Conservation (phyloP, 2,797 vertebrate species). For the Malurus leucopterus region DNA sequence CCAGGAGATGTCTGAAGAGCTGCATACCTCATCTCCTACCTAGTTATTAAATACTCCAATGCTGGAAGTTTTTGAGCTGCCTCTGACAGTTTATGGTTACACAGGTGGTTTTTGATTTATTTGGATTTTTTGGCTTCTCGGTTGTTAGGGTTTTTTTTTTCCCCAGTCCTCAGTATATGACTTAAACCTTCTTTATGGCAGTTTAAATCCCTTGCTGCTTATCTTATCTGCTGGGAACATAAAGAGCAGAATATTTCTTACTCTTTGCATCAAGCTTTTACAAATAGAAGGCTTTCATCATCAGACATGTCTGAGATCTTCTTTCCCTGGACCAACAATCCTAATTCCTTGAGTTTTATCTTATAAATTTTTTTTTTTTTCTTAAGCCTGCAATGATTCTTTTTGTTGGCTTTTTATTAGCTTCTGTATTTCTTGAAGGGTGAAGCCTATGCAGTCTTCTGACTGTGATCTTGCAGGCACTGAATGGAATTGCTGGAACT, state of each 20-base stretch:
- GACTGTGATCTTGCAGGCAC: not conserved
- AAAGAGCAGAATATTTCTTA: not conserved
- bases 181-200: not conserved
- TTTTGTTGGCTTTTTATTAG: not conserved
- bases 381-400: not conserved
- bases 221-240: not conserved
- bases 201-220: not conserved
- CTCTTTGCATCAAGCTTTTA: not conserved
- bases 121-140: not conserved
- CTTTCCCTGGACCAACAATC: not conserved
- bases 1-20: not conserved
- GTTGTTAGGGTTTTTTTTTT: not conserved
- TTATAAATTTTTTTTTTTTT: not conserved
- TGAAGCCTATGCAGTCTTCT: not conserved
- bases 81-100: not conserved
- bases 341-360: not conserved
- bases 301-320: not conserved
- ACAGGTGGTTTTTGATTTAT: not conserved
- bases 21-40: not conserved
- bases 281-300: not conserved
- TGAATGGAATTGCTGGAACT: not conserved
- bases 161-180: not conserved
- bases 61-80: not conserved
- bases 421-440: not conserved
- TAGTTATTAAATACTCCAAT: not conserved